A percentile compares a stretch with the other conserved stretches of the same genome.
These are phyloP conservation scores for Teleogryllus oceanicus DNA, from an alignment of 2,888 invertebrate genomes.

Conservation along the genomic window DNA sequence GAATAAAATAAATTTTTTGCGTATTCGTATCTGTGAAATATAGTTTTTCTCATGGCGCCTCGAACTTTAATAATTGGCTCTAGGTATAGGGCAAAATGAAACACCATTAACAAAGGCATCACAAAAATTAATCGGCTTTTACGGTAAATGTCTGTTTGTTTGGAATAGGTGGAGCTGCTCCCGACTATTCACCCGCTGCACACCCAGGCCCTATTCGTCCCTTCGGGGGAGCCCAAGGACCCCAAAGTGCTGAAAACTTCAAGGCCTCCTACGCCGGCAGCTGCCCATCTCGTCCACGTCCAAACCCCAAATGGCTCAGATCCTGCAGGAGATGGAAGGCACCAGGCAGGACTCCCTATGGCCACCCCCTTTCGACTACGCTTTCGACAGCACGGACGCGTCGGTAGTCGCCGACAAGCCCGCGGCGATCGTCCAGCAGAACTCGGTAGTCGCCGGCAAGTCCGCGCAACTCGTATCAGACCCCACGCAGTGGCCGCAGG, in stretches of 20 bases:
- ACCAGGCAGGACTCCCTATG: slow-evolving; percentile 18
- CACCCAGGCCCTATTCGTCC: neutral
- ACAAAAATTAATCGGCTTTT: too few relatives aligned
- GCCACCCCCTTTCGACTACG: slow-evolving; percentile 26
- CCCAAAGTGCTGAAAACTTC: neutral
- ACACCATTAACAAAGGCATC: too few relatives aligned
- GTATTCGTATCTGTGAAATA: too few relatives aligned
- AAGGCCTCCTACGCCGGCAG: neutral
- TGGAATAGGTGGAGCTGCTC: too few relatives aligned
- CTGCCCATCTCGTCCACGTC: slow-evolving; percentile 23
- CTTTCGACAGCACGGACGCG: slow-evolving; percentile 19
- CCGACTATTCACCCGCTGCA: too few relatives aligned
- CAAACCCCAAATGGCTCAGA: slow-evolving; percentile 26
- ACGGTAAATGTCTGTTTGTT: too few relatives aligned
- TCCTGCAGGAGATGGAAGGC: slow-evolving; percentile 23
- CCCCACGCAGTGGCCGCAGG: neutral
- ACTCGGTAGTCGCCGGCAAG: neutral
- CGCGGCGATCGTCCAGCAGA: neutral
- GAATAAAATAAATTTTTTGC: too few relatives aligned
- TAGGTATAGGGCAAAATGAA: too few relatives aligned
- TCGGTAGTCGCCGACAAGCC: slow-evolving; percentile 3
- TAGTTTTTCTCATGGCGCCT: too few relatives aligned
- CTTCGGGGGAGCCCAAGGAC: neutral
- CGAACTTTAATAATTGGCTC: too few relatives aligned
- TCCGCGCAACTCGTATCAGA: neutral